Percentiles rank a stretch among this genome's conserved stretches.
Evolutionary conservation across 2,797 vertebrate species (phyloP).

Genomic region (Gymnoscopelus microlampas): DNA sequence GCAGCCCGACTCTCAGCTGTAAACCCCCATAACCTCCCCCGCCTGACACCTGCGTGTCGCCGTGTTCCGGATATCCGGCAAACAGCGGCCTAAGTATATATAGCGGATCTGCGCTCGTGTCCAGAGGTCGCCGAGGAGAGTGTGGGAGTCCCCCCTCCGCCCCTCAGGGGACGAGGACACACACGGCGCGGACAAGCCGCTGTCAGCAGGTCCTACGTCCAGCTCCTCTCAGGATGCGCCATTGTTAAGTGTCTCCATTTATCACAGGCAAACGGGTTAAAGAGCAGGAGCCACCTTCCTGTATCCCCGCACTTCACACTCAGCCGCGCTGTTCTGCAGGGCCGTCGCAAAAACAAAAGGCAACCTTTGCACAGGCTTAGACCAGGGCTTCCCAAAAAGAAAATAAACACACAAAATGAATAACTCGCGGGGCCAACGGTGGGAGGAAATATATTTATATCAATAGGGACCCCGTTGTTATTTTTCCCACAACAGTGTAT

Average conservation of each 20-base stretch:
- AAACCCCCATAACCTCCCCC: conserved; percentile 5
- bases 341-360: conserved; percentile 82
- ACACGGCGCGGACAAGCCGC: conserved; percentile 73
- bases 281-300: conserved; percentile 84
- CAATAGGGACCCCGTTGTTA: conserved; percentile 70
- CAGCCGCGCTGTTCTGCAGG: conserved; percentile 82
- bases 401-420: conserved; percentile 79
- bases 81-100: conserved; percentile 25
- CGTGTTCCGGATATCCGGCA: conserved; percentile 25
- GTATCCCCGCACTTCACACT: conserved; percentile 83
- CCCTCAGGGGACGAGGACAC: conserved; percentile 57
- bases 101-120: conserved; percentile 26
- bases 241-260: conserved; percentile 97
- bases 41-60: conserved; percentile 9
- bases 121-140: conserved; percentile 26
- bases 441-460: conserved; percentile 85
- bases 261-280: conserved; percentile 87
- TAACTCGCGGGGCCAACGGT: conserved; percentile 58
- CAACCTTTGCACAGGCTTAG: conserved; percentile 80
- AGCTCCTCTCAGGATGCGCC: conserved; percentile 88
- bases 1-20: not conserved
- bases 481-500: conserved; percentile 69
- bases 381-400: conserved; percentile 63
- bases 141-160: conserved; percentile 29
- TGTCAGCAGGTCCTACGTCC: conserved; percentile 83